Conservation (phyloP, 2,797 vertebrate species). For the Acomys russatus region DNA sequence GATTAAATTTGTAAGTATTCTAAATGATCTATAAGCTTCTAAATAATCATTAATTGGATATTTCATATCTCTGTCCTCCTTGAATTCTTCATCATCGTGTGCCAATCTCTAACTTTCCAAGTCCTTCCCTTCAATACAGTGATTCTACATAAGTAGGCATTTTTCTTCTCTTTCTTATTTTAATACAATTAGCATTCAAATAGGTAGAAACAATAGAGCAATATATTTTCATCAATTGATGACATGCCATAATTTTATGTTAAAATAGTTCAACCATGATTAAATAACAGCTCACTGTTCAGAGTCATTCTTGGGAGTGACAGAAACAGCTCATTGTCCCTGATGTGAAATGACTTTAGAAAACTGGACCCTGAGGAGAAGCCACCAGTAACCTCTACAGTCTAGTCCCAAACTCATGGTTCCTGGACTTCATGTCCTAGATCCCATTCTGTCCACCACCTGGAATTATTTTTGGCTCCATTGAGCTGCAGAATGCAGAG, state of each 20-base stretch:
- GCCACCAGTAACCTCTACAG: not conserved
- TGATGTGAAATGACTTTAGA: not conserved
- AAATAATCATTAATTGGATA: conserved; percentile 6
- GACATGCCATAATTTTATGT: not conserved
- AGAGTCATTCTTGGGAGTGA: not conserved
- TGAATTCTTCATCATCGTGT: not conserved
- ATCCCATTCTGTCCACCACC: not conserved
- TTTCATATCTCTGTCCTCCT: not conserved
- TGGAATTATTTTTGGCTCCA: not conserved
- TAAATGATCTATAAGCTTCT: not conserved
- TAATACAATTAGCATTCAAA: not conserved
- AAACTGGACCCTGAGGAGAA: not conserved
- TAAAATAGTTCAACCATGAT: not conserved
- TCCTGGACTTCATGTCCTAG: not conserved
- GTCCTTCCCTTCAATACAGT: not conserved
- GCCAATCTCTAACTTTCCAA: not conserved
- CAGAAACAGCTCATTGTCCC: not conserved
- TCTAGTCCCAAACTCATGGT: not conserved
- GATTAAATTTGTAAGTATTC: not conserved
- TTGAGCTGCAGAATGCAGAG: not conserved
- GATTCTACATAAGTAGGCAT: not conserved
- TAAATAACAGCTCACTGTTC: not conserved
- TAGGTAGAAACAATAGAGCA: not conserved
- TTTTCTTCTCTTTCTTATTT: conserved; percentile 16
- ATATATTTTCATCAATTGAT: not conserved